These are phyloP conservation scores for Hylomyscus alleni DNA, from an alignment of 2,797 vertebrate genomes.

Conservation along the genomic window DNA sequence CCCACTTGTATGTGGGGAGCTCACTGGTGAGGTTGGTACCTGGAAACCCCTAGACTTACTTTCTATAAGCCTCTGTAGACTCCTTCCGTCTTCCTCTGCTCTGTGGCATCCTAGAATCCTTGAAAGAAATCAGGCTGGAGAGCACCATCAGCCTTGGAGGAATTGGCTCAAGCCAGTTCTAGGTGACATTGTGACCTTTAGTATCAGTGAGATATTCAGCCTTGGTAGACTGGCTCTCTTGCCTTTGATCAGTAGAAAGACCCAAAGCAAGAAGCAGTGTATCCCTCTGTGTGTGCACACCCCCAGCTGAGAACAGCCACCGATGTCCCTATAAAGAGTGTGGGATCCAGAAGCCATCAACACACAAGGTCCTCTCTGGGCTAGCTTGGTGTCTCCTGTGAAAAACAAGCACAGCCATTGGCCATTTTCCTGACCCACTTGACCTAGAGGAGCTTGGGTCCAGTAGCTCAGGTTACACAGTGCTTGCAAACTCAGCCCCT, in stretches of 20 bases:
- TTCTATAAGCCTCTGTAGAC: fast-evolving
- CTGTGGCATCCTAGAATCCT: background rate
- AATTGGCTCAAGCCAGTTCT: background rate
- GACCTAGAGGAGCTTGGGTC: background rate
- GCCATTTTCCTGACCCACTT: background rate
- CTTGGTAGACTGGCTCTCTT: background rate
- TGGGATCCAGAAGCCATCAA: background rate
- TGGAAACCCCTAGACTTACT: background rate
- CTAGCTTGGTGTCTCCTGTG: background rate
- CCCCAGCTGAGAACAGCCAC: background rate
- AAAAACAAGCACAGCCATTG: background rate
- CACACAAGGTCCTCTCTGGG: background rate
- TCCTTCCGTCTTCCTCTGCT: too few species aligned
- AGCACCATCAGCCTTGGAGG: background rate
- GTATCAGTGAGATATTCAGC: background rate
- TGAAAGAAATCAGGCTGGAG: too few species aligned
- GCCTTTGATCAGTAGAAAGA: background rate
- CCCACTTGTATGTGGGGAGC: background rate
- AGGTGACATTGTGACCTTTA: background rate
- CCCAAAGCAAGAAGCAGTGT: background rate
- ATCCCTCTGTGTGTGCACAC: too few species aligned
- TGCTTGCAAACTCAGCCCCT: background rate
- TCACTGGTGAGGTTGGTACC: background rate
- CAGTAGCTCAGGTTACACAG: background rate
- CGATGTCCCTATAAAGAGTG: background rate